Evolutionary conservation across 92 coral and sea anemone species (phyloP), one percentile per base, ranked within the genome.

Genomic region (Porites cylindrica): DNA sequence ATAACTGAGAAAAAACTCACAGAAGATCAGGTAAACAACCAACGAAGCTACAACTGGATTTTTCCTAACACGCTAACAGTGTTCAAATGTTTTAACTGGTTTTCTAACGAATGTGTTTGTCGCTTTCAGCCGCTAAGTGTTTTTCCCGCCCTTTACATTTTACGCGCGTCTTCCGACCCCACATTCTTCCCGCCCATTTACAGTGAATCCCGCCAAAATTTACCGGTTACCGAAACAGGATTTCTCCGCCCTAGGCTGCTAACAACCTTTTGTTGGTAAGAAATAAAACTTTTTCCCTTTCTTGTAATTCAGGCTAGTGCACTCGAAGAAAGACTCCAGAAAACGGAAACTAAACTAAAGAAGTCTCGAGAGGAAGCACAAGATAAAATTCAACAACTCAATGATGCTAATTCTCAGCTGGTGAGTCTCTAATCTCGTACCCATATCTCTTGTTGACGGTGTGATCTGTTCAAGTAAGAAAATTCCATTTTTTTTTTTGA

Each of bases 341-440:
- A 87, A 32, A 81, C 95, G 2, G 96, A 93, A 63, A 86, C 72
- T 19, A 76, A 92, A 53, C 70, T 85, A 2, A 88, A 93, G 79
- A 74, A 84, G 78, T 86, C 75, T 21, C 90, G 90, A 78, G 93
- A 74, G 17, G 95, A 90, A 63, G 81, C 91, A 14, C 94, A 89
- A 26, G 82, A 63, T 70, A 80, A 80, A 67, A 75, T 93, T 47
- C 85, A 90, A 65, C 75, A 26, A 43, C 88, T 93, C 69, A 83
- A 88, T 66, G 96, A 92, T 19, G 75, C 92, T 17, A 94, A 86
- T 64, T 79, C 85, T 6, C 89, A 91, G 20, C 89, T 90, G 94
- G 98, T 95, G 85, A 85, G 96, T 82, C 58, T 4, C 23, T 70
- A 11, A 10, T 19, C 47, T 5, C 0, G 47, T 38, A 38, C 47